Percentiles rank a stretch among this genome's conserved stretches.
Evolutionary conservation across 1,140 invertebrate genomes (phyloP).

Genomic region (Yoshiicerus persimilis): DNA sequence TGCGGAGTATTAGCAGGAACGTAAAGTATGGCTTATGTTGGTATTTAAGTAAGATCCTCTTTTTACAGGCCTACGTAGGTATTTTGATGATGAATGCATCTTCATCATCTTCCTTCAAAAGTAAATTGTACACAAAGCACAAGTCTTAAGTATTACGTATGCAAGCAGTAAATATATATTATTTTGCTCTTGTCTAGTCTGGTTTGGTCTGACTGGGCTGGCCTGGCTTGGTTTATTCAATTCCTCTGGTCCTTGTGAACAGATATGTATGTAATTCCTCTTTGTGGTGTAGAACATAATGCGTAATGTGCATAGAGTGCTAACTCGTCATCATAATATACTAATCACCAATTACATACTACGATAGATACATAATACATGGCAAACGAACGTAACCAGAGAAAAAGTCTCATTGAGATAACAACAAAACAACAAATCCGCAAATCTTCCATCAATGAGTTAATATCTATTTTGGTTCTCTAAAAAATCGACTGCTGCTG

Average conservation of each 20-base stretch:
- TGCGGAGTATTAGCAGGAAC: not conserved
- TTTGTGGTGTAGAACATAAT: not conserved
- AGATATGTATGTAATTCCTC: not conserved
- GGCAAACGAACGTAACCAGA: not conserved
- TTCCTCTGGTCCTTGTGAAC: not conserved
- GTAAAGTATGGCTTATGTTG: not conserved
- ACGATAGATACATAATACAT: too few species aligned
- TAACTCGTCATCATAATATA: not conserved
- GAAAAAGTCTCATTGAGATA: not conserved
- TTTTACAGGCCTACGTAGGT: not conserved
- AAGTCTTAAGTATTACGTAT: not conserved
- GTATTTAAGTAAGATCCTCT: not conserved
- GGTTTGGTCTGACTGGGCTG: not conserved
- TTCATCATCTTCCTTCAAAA: not conserved
- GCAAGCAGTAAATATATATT: not conserved
- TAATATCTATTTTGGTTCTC: not conserved
- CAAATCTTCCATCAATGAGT: constrained; percentile 14
- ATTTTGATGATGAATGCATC: not conserved
- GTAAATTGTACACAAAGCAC: not conserved
- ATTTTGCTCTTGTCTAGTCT: too few species aligned
- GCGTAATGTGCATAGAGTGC: not conserved
- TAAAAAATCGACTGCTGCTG: not conserved
- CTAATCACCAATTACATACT: not conserved
- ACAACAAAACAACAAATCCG: constrained; percentile 11
- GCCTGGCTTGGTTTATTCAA: too few species aligned